Evolutionary conservation across 1,140 invertebrate genomes (phyloP), one percentile per base, ranked within the genome.

Genomic region (Parasteatoda tepidariorum): DNA sequence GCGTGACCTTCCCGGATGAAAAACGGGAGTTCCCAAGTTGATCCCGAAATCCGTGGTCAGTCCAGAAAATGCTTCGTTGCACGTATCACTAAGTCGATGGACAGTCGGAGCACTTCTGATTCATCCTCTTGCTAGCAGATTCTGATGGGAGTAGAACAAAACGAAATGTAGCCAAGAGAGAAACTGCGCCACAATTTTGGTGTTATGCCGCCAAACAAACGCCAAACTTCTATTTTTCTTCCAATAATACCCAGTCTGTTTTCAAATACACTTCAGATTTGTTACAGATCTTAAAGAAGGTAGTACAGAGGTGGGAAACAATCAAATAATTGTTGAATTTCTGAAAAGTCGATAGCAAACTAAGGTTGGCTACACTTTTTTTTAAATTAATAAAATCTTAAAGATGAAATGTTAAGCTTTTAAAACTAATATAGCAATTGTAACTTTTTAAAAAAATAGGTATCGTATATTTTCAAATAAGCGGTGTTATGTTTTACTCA

Each of bases 231-330:
- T 7, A 33, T 75, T 75, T 38, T 48, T 22, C 62, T 78, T 67
- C 67, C 62, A 67, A 78, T 78, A 30, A 67, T 78, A 33, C 75
- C 22, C 33, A 55, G 33, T 34, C 31, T 78, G 38, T 78, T 67
- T 54, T 54, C 9, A 15, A 71, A 64, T 30, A 26, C 71, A 38
- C 30, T 74, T 68, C 24, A 15, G 11, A n/a, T 15, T 68, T 68
- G 34, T 22, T 33, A 76, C 33, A 61, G 59, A 48, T 76, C 64
- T 74, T 64, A 57, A 57, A 62, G 75, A 55, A 33, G 31, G 7
- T 33, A 11, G 59, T 41, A 78, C 75, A 78, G 67, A 67, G 62
- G 62, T 33, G 31, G n/a, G 59, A 76, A n/a, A n/a, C 34, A 64
- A 76, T 76, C 33, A 61, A 34, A 33, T 30, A 34, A 18, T 33